A percentile compares a stretch with the other conserved stretches of the same genome.
These are phyloP conservation scores for Perithous albicinctus DNA, from an alignment of 2,888 invertebrate species.

Conservation along the genomic window DNA sequence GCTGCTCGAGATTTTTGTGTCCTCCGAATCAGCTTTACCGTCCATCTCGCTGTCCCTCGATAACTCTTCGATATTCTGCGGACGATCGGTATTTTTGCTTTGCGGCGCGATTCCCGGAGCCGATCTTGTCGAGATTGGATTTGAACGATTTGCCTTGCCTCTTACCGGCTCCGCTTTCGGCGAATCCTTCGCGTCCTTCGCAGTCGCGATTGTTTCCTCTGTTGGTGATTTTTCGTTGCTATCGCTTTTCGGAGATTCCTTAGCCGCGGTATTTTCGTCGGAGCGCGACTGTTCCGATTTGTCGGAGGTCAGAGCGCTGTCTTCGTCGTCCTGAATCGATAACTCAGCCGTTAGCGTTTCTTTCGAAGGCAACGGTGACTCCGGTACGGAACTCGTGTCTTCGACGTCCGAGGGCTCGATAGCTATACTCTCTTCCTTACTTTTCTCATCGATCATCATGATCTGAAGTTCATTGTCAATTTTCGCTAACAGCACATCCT, in stretches of 20 bases:
- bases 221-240: conserved; percentile 29
- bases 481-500: conserved; percentile 25
- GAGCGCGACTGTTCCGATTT: conserved; percentile 77
- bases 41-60: conserved; percentile 80
- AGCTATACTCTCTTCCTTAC: conserved; percentile 1
- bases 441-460: conserved; percentile 55
- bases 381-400: conserved; percentile 51
- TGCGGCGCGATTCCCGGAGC: conserved; percentile 8
- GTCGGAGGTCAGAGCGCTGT: conserved; percentile 75
- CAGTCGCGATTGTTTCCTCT: neutral
- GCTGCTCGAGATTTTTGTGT: conserved; percentile 79
- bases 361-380: conserved; percentile 36
- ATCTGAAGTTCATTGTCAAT: conserved; percentile 44
- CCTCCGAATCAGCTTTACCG: conserved; percentile 79
- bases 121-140: conserved; percentile 56
- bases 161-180: conserved; percentile 37
- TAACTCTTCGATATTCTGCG: conserved; percentile 62
- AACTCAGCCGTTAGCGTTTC: neutral
- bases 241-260: neutral
- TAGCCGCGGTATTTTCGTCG: conserved; percentile 60
- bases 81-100: conserved; percentile 58
- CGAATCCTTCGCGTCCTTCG: conserved; percentile 9
- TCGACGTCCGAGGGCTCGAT: conserved; percentile 51
- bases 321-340: conserved; percentile 74
- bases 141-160: conserved; percentile 55